Base-by-base conservation (phyloP, 2,113 vertebrate species). In the Ammodytes marinus region DNA sequence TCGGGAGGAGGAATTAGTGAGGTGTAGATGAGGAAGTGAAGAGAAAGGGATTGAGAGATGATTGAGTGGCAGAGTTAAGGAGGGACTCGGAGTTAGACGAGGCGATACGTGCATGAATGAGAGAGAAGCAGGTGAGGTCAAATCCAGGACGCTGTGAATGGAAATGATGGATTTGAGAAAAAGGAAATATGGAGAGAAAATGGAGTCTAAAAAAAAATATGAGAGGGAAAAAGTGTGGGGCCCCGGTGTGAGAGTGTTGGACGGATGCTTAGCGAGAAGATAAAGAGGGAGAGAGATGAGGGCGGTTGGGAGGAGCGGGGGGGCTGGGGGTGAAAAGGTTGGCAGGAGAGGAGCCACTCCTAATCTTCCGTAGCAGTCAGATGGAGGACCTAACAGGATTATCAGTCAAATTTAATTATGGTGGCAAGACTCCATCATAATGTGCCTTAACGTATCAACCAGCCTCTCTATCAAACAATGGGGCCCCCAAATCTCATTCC, bases 321-420 rank as follows among this genome's bases (percentile, higher is more conserved):
- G 43, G 35, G 27, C 27, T 27, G 27, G 19, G 61, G 83, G 47
- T 63, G 72, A 68, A 86, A 64, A 84, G 91, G 90, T 79, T 88
- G 88, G 75, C 86, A 87, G 88, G 61, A 84, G 79, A 86, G 74
- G 72, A 87, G 89, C 86, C 83, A 83, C 55, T 85, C 79, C 84
- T 89, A 91, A 92, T 93, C 89, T 92, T 54, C 84, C 79, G 50
- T 75, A 82, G 77, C 89, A 89, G 82, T 90, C 90, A 85, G 86
- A 90, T 81, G 82, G 85, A 91, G 88, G 86, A 88, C 91, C 87
- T 91, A 89, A 91, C 90, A 90, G 91, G 90, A 93, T 94, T 92
- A 94, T 88, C 89, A 78, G 87, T 91, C 87, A 94, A 91, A 94
- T 94, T 82, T 88, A 93, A 93, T 93, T 90, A 94, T 85, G 79